Base-by-base conservation (phyloP, 2,797 vertebrate genomes). In the Coregonus sp. region DNA sequence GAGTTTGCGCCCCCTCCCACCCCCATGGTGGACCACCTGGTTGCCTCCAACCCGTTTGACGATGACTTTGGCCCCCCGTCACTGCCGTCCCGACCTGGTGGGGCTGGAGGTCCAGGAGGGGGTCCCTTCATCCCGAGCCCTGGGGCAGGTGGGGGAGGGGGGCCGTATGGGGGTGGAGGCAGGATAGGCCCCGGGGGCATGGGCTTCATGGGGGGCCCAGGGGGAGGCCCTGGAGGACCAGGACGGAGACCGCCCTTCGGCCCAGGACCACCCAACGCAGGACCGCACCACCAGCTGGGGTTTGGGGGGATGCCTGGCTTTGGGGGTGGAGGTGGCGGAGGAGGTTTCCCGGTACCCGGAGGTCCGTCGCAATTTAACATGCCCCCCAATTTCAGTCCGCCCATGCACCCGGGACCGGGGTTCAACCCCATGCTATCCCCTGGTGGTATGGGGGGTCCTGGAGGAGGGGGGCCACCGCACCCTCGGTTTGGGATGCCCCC, bases 1-100 rank as follows among this genome's bases (percentile, higher is more conserved):
- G 97, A 99, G 95, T 99, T 99, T 86, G 98, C 98, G 0, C 98
- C 97, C 16, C 98, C 98, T 31, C 97, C 97, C 1, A 98, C 97
- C 2, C 97, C 98, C 7, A 99, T 98, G 98, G 97, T 99, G 78
- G 98, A 98, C 70, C 98, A 98, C 89, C 91, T 99, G 89, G 97
- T 99, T 29, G 97, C 97, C 0, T 99, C 98, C 73, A 99, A 99
- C 84, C 97, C 98, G 0, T 99, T 99, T 76, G 98, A 99, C 4
- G 98, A 99, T 94, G 98, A 99, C 88, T 99, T 98, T 40, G 95
- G 95, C 6, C 86, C 96, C 4, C 40, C 40, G 11, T 47, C 40
- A 0, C 9, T 47, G 40, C 96, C 96, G 4, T 95, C 89, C 83
- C 82, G 96, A 94, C 82, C 97, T 81, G 78, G 89, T 88, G 86